Evolutionary conservation across 2,113 vertebrate species (phyloP), one percentile per base, ranked within the genome.

Genomic region (Meleagris gallopavo): DNA sequence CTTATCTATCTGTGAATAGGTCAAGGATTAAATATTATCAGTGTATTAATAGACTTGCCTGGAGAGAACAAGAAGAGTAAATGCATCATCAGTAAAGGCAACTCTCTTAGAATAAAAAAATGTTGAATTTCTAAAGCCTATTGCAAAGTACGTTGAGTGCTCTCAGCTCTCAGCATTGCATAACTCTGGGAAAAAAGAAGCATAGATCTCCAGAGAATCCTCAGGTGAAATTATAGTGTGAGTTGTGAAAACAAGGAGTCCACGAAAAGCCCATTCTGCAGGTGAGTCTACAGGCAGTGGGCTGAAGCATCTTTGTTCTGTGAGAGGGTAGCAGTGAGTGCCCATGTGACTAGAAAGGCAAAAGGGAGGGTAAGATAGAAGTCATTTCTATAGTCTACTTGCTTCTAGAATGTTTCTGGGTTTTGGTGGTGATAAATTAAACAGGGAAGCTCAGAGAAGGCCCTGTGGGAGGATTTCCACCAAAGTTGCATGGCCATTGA

Each of bases 1-100:
- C 72, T 91, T 93, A 94, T 95, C 75, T 85, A 10, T 48, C 83
- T 91, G 2, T 3, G 25, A 88, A 60, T 41, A 77, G 88, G 90
- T 91, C 79, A 91, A 88, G 69, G 86, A 93, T 91, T 90, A 95
- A 90, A 46, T 7, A 1, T 88, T 94, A 91, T 81, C 88, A 46
- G 64, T 55, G 32, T 58, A 29, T 83, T 90, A 85, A 71, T 64
- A 86, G 72, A 77, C 34, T 91, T 90, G 72, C 83, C 93, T 74
- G 57, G 29, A 81, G 83, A 91, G n/a, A 74, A 41, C 67, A 90
- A 88, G 75, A 88, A 86, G 72, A 58, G 64, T 83, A 89, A 94
- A 77, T 22, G 7, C 50, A 83, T 38, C 83, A 77, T 60, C 85
- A 83, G 25, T 79, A 91, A 93, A 93, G n/a, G 38, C 40, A 96